phyloP scores from a whole-genome alignment of 2,797 vertebrate species.

The Tenualosa thibaudeaui region DNA sequence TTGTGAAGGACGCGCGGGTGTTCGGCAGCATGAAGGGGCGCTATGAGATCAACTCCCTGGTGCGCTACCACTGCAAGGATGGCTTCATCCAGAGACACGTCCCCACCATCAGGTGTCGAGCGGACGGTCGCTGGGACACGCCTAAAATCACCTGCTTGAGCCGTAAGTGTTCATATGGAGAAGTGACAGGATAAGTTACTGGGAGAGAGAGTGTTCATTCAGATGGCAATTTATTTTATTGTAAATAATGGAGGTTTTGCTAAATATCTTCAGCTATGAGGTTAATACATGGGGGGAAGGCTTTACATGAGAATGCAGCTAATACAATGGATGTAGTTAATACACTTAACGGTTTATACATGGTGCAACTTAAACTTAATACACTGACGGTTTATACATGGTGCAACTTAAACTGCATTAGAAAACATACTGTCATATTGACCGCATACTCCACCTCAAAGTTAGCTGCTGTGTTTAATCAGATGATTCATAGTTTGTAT shows the following conservation, averaged over 20 bases:
- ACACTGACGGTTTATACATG: too few species aligned
- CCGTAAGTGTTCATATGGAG: slow-evolving; percentile 77
- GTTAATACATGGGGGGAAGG: too few species aligned
- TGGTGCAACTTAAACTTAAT: too few species aligned
- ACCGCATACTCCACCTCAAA: not conserved
- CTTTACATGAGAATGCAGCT: too few species aligned
- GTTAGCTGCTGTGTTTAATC: not conserved
- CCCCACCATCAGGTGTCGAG: slow-evolving; percentile 87
- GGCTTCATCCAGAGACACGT: slow-evolving; percentile 91
- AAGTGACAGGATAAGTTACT: not conserved
- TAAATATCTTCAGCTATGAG: too few species aligned
- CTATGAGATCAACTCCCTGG: slow-evolving; percentile 90
- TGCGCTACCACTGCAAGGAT: slow-evolving; percentile 91
- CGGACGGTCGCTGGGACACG: slow-evolving; percentile 87
- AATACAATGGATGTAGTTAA: too few species aligned
- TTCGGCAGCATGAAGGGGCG: slow-evolving; percentile 87
- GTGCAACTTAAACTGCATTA: too few species aligned
- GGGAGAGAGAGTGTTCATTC: not conserved
- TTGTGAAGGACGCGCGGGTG: slow-evolving; percentile 85
- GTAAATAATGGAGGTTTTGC: too few species aligned
- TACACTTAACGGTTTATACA: too few species aligned
- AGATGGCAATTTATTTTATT: too few species aligned
- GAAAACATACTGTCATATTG: too few species aligned
- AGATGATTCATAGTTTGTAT: too few species aligned
- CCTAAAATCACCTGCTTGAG: slow-evolving; percentile 90